Percentiles rank a stretch among this genome's conserved stretches.
Evolutionary conservation across 2,888 invertebrate species (phyloP).

Genomic region (Bedellia somnulentella): DNA sequence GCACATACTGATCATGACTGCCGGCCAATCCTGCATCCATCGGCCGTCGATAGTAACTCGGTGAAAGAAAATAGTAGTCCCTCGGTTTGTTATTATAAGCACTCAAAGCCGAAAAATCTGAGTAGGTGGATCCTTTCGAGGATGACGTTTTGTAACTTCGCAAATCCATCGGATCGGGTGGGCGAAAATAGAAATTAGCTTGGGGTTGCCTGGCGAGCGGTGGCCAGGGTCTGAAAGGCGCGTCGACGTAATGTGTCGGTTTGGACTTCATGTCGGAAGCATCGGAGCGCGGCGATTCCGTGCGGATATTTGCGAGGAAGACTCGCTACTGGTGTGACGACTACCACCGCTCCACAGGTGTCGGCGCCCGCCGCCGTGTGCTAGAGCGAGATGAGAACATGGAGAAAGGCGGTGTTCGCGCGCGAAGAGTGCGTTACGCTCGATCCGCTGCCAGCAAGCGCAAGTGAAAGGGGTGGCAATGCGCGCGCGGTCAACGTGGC

Average conservation of each 20-base stretch:
- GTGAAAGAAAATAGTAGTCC: conserved; percentile 67
- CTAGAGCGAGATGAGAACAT: conserved; percentile 51
- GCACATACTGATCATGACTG: conserved; percentile 31
- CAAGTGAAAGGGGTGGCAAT: conserved; percentile 59
- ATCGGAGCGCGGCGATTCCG: conserved; percentile 46
- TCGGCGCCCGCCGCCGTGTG: conserved; percentile 27
- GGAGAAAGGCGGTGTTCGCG: conserved; percentile 54
- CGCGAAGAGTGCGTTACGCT: too few relatives aligned
- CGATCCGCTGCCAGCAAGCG: conserved; percentile 45
- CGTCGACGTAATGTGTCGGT: conserved; percentile 52
- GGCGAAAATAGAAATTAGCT: conserved; percentile 51
- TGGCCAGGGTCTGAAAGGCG: conserved; percentile 66
- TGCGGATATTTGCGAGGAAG: conserved; percentile 48
- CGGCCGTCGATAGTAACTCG: conserved; percentile 68
- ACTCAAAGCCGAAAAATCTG: conserved; percentile 54
- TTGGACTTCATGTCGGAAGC: conserved; percentile 66
- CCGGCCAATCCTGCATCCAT: conserved; percentile 60
- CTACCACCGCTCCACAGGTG: conserved; percentile 35
- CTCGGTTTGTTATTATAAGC: conserved; percentile 46
- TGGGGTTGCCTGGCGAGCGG: conserved; percentile 61
- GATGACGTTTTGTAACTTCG: conserved; percentile 50
- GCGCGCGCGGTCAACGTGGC: conserved; percentile 39
- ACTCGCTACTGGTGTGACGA: conserved; percentile 43
- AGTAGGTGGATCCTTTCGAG: conserved; percentile 47
- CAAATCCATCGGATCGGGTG: conserved; percentile 48